A percentile compares a stretch with the other conserved stretches of the same genome.
Conservation (phyloP, 1,140 invertebrate genomes). For the Drosophila arizonae region DNA sequence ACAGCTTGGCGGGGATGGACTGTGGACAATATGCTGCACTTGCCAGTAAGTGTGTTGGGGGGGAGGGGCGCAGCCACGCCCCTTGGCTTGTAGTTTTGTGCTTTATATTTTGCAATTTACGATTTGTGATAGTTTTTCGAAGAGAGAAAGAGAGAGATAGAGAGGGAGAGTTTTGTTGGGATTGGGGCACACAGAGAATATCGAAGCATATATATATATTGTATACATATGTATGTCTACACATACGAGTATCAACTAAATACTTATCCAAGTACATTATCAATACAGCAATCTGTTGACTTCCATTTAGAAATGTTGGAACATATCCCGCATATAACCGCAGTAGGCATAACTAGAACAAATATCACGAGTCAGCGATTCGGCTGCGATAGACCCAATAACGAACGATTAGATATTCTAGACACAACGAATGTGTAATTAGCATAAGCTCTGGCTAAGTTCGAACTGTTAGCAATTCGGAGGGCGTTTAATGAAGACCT, state of each 20-base stretch:
- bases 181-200: slow-evolving; percentile 36
- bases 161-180: background rate
- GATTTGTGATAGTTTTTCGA: slow-evolving; percentile 70
- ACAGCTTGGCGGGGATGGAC: background rate
- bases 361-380: slow-evolving; percentile 21
- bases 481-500: slow-evolving; percentile 16
- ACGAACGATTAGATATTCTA: slow-evolving; percentile 37
- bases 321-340: slow-evolving; percentile 55
- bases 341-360: slow-evolving; percentile 32
- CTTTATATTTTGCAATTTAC: slow-evolving; percentile 49
- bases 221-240: background rate
- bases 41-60: slow-evolving; percentile 55
- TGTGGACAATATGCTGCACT: slow-evolving; percentile 67
- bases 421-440: slow-evolving; percentile 56
- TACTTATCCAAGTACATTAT: slow-evolving; percentile 65
- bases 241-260: slow-evolving; percentile 32
- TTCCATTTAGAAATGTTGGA: slow-evolving; percentile 67
- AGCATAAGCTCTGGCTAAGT: slow-evolving; percentile 55
- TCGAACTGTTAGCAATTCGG: slow-evolving; percentile 17
- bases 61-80: slow-evolving; percentile 24
- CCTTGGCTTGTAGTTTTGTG: slow-evolving; percentile 57
- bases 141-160: slow-evolving; percentile 12
- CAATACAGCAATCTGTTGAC: slow-evolving; percentile 63
- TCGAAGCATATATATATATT: slow-evolving; percentile 48
- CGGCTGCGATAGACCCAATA: slow-evolving; percentile 13